Evolutionary conservation across 2,888 invertebrate species (phyloP).

Genomic region (Dryobotodes eremita): DNA sequence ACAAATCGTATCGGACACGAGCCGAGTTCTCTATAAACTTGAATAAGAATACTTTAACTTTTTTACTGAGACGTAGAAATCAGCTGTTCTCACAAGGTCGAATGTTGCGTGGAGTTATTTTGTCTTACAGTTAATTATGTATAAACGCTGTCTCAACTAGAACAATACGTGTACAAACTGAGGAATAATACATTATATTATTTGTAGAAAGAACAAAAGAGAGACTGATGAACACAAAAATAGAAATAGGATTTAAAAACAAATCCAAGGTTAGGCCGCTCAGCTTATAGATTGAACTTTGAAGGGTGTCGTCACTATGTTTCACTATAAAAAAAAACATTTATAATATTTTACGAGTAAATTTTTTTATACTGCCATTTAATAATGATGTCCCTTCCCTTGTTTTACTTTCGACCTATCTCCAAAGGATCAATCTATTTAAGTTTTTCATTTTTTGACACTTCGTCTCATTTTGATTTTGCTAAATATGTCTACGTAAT

Average conservation of each 20-base stretch:
- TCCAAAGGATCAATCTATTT: not conserved
- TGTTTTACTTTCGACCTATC: not conserved
- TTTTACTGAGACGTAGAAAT: constrained; percentile 76
- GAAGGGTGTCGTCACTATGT: constrained; percentile 44
- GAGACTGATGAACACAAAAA: constrained; percentile 36
- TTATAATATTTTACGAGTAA: no score
- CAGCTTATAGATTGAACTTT: constrained; percentile 30
- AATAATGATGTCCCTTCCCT: not conserved
- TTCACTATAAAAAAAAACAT: not conserved
- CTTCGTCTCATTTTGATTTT: not conserved
- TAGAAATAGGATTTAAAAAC: constrained; percentile 55
- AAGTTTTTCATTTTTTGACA: not conserved
- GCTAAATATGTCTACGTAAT: not conserved
- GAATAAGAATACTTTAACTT: constrained; percentile 64
- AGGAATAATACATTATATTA: constrained; percentile 44
- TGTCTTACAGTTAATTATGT: constrained; percentile 59
- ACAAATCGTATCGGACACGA: constrained; percentile 70
- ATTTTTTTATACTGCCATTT: not conserved
- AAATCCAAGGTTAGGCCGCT: constrained; percentile 55
- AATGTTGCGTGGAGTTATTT: constrained; percentile 74
- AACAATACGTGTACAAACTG: constrained; percentile 70
- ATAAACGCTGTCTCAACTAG: constrained; percentile 59
- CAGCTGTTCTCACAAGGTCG: constrained; percentile 75
- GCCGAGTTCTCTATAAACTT: constrained; percentile 57
- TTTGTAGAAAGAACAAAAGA: constrained; percentile 56